A percentile compares a stretch with the other conserved stretches of the same genome.
Evolutionary conservation across 2,888 invertebrate species (phyloP).

Genomic region (Psylliodes chrysocephalus): DNA sequence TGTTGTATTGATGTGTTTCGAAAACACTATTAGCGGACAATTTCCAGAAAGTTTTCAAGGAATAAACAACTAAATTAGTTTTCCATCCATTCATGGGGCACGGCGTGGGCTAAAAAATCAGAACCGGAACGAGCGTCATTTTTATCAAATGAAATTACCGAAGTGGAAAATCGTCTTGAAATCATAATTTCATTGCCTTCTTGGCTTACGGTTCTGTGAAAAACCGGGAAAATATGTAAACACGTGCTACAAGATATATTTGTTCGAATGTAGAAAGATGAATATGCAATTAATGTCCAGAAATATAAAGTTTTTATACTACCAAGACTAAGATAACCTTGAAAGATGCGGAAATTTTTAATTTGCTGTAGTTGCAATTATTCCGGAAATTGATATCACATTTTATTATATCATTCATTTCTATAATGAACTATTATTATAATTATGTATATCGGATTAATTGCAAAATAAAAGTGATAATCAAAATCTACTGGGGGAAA

Average conservation of each 20-base stretch:
- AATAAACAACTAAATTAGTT: neutral
- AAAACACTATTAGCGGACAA: neutral
- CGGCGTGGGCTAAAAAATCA: neutral
- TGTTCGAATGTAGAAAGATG: neutral
- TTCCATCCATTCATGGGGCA: neutral
- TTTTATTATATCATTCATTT: no score
- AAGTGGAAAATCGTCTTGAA: no score
- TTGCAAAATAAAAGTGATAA: no score
- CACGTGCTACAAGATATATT: slow-evolving; percentile 1
- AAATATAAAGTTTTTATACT: neutral
- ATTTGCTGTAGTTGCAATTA: neutral
- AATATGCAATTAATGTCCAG: neutral
- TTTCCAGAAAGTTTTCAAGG: neutral
- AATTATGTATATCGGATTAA: no score
- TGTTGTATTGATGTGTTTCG: neutral
- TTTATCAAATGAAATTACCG: no score
- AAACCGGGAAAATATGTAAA: neutral
- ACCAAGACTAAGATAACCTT: neutral
- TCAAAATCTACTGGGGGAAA: no score
- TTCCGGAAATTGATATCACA: neutral
- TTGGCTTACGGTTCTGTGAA: neutral
- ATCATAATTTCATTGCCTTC: no score
- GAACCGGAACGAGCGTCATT: neutral
- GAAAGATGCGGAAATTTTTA: neutral
- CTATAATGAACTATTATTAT: no score